Evolutionary conservation across 2,113 vertebrate genomes (phyloP).

Genomic region (Spheniscus mendiculus): DNA sequence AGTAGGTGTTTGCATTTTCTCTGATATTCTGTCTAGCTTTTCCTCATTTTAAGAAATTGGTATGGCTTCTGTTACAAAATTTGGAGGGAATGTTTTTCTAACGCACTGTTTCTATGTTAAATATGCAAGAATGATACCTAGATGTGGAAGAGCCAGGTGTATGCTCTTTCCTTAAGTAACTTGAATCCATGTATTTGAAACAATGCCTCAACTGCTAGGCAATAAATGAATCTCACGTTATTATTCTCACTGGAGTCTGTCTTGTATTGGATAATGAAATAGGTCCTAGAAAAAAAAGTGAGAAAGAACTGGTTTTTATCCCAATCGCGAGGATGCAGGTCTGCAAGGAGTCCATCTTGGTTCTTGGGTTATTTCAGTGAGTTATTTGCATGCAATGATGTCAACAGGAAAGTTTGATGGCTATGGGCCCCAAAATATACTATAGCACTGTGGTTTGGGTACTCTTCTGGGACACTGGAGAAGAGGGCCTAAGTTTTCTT

Average conservation of each 20-base stretch:
- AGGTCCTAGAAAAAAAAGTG: neutral
- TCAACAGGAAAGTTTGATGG: neutral
- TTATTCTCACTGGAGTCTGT: neutral
- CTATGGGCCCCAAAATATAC: neutral
- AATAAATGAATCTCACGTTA: neutral
- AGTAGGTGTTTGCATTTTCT: neutral
- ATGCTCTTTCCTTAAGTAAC: neutral
- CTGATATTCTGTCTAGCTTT: neutral
- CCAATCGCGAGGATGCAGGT: rapidly evolving
- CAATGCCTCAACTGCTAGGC: neutral
- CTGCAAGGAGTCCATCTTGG: neutral
- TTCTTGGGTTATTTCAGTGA: neutral
- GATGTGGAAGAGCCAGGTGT: neutral
- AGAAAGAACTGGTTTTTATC: neutral
- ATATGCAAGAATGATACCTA: neutral
- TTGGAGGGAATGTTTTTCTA: neutral
- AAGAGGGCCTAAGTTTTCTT: neutral
- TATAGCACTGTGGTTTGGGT: neutral
- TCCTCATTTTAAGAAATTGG: neutral
- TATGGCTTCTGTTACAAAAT: neutral
- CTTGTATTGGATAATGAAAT: neutral
- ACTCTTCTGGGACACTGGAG: neutral
- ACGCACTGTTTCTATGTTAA: neutral
- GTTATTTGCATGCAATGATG: neutral
- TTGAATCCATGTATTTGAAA: neutral